These are phyloP conservation scores for Ariopsis seemanni DNA, from an alignment of 2,113 vertebrate species.

Conservation along the genomic window DNA sequence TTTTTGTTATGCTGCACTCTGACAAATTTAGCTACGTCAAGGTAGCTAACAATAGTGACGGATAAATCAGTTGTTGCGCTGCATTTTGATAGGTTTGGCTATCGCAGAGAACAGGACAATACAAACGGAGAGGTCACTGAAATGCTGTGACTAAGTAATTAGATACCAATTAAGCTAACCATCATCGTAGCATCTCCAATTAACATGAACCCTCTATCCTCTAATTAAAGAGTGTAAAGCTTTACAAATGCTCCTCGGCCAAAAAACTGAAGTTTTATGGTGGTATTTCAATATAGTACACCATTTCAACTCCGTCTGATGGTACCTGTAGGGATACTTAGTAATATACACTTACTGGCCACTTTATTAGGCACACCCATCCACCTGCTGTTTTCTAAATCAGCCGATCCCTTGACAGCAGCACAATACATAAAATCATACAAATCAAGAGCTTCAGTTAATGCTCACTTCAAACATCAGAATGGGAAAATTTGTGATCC, in stretches of 20 bases:
- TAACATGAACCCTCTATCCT: background rate
- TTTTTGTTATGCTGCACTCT: too few relatives aligned
- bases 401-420: too few relatives aligned
- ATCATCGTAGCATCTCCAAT: background rate
- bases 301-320: background rate
- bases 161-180: background rate
- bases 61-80: background rate
- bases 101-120: background rate
- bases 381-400: too few relatives aligned
- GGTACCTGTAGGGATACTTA: background rate
- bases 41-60: background rate
- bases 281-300: background rate
- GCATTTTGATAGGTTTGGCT: background rate
- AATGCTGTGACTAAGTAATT: background rate
- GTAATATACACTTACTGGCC: background rate
- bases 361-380: too few relatives aligned
- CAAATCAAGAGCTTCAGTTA: too few relatives aligned
- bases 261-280: background rate
- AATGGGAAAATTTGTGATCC: too few relatives aligned
- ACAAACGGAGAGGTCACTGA: background rate
- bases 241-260: background rate
- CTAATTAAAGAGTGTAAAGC: background rate
- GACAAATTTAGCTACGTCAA: background rate
- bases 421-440: too few relatives aligned
- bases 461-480: too few relatives aligned